Percentiles rank a stretch among this genome's conserved stretches.
Conservation (phyloP, 2,797 vertebrate species). For the Malacoraja senta region DNA sequence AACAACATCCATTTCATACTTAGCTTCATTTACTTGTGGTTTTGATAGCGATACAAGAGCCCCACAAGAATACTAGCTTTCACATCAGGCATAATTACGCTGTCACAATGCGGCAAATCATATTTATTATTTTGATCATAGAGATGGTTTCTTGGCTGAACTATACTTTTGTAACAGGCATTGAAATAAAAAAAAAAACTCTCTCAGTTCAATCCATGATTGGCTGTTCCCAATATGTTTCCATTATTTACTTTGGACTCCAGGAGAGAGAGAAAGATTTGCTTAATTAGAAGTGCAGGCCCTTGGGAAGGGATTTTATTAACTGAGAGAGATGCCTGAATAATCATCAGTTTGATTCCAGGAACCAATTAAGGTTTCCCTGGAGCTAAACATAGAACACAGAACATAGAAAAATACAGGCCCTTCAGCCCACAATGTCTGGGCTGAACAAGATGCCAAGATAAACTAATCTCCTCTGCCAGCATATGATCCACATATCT, state of each 20-base stretch:
- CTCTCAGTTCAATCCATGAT: background rate
- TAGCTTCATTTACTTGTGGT: background rate
- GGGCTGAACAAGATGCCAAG: too few species aligned
- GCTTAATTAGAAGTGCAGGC: background rate
- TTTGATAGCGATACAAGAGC: background rate
- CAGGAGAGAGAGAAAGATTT: background rate
- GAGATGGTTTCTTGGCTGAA: constrained; percentile 8
- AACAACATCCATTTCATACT: background rate
- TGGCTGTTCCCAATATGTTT: background rate
- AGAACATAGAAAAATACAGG: too few species aligned
- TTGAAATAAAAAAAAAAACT: background rate
- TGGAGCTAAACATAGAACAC: background rate
- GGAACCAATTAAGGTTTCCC: background rate
- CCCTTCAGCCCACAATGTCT: too few species aligned
- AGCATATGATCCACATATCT: too few species aligned
- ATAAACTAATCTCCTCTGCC: too few species aligned
- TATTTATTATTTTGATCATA: background rate
- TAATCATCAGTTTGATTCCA: background rate
- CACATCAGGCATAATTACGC: constrained; percentile 1
- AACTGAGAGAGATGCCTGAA: background rate
- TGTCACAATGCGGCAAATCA: constrained; percentile 8
- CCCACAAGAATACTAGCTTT: background rate
- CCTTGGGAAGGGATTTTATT: background rate
- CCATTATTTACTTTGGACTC: background rate
- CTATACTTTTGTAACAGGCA: background rate